Evolutionary conservation across 2,797 vertebrate species (phyloP).

Genomic region (Danio tinwini): DNA sequence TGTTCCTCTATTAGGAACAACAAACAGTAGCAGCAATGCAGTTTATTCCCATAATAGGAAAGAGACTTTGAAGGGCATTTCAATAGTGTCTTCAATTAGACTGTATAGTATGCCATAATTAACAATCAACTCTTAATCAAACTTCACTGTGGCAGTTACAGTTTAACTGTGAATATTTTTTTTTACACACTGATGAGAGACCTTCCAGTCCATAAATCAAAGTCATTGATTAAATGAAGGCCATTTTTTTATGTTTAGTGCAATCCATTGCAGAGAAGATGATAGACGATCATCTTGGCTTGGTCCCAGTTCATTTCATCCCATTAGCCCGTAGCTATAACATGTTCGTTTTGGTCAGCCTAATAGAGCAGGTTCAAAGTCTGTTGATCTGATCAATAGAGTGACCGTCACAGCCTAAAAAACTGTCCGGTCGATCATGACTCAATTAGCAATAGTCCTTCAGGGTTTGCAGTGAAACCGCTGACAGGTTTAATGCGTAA

Average conservation of each 20-base stretch:
- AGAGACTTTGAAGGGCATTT: conserved; percentile 5
- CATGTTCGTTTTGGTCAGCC: not conserved
- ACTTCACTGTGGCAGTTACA: conserved; percentile 10
- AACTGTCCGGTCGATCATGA: not conserved
- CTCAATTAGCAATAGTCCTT: not conserved
- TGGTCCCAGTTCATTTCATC: conserved; percentile 14
- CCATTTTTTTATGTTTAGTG: conserved; percentile 21
- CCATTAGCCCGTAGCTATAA: not conserved
- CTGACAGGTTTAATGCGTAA: not conserved
- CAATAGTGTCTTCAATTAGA: not conserved
- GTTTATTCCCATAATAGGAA: not conserved
- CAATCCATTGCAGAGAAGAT: conserved; percentile 14
- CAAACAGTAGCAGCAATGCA: not conserved
- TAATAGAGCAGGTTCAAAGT: conserved; percentile 11
- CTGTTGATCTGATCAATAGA: conserved; percentile 5
- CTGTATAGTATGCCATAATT: not conserved
- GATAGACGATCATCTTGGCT: conserved; percentile 9
- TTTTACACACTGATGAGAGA: not conserved
- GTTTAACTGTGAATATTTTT: conserved; percentile 8
- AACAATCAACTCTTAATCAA: conserved; percentile 15
- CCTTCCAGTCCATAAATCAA: conserved; percentile 17
- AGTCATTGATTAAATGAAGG: conserved; percentile 16
- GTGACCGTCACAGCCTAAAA: conserved; percentile 17
- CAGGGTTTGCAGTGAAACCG: conserved; percentile 2
- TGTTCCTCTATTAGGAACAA: not conserved